Evolutionary conservation across 2,113 vertebrate genomes (phyloP).

Genomic region (Gymnorhina tibicen): DNA sequence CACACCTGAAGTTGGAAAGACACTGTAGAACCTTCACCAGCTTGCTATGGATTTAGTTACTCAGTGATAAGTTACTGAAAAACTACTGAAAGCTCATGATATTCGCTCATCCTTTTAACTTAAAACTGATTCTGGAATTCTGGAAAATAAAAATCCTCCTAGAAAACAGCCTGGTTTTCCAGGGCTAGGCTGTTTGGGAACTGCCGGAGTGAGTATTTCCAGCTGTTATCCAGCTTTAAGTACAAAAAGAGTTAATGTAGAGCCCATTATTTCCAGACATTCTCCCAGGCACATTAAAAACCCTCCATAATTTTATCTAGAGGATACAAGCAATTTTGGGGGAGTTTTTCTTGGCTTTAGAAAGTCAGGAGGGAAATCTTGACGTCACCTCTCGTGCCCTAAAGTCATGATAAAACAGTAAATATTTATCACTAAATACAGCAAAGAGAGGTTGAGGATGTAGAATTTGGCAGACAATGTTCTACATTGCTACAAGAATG

Average conservation of each 20-base stretch:
- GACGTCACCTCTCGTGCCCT: not conserved
- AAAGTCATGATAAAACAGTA: not conserved
- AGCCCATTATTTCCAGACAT: not conserved
- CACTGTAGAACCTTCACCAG: not conserved
- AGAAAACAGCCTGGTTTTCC: not conserved
- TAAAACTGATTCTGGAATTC: not conserved
- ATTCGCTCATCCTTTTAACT: not conserved
- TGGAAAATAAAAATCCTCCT: not conserved
- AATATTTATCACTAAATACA: not conserved
- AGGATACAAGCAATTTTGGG: not conserved
- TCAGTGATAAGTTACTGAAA: not conserved
- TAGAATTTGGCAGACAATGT: not conserved
- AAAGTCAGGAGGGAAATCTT: not conserved
- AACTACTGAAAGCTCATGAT: not conserved
- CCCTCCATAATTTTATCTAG: not conserved
- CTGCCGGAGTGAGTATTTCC: not conserved
- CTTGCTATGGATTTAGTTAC: not conserved
- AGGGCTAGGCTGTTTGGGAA: not conserved
- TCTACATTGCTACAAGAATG: not conserved
- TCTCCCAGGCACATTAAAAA: not conserved
- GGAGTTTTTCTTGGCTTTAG: not conserved
- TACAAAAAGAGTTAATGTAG: not conserved
- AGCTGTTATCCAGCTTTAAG: not conserved
- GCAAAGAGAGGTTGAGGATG: not conserved
- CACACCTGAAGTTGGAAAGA: not conserved